Percentiles rank a stretch among this genome's conserved stretches.
These are phyloP conservation scores for Bemisia tabaci DNA, from an alignment of 1,140 invertebrate genomes.

Conservation along the genomic window DNA sequence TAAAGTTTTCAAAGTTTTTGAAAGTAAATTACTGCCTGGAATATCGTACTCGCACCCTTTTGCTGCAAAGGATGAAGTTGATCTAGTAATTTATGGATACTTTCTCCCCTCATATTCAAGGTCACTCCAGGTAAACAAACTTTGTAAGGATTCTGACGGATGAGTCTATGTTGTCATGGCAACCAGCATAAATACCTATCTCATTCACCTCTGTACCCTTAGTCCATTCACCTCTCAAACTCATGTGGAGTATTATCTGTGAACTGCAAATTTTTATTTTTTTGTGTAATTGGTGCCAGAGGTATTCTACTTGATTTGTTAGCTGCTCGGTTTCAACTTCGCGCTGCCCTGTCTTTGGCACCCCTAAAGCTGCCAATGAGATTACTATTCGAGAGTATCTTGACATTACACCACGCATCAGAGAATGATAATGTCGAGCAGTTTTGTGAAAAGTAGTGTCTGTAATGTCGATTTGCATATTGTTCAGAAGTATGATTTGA, in stretches of 20 bases:
- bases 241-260: neutral
- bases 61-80: too few species aligned
- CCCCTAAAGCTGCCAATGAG: neutral
- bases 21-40: too few species aligned
- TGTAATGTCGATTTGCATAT: constrained; percentile 12
- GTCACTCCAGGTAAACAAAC: too few species aligned
- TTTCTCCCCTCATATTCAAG: too few species aligned
- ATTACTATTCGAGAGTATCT: neutral
- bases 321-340: neutral
- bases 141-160: neutral
- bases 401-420: neutral
- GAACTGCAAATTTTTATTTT: constrained; percentile 10
- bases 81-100: too few species aligned
- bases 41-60: too few species aligned
- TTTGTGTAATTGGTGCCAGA: neutral
- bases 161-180: neutral
- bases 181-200: neutral
- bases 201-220: neutral
- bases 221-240: neutral
- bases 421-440: neutral
- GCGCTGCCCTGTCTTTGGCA: neutral
- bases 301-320: neutral
- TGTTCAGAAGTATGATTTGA: constrained; percentile 13
- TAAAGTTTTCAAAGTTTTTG: too few species aligned
- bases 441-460: constrained; percentile 8